Conservation (phyloP, 2,113 vertebrate genomes). For the Varanus salvator region DNA sequence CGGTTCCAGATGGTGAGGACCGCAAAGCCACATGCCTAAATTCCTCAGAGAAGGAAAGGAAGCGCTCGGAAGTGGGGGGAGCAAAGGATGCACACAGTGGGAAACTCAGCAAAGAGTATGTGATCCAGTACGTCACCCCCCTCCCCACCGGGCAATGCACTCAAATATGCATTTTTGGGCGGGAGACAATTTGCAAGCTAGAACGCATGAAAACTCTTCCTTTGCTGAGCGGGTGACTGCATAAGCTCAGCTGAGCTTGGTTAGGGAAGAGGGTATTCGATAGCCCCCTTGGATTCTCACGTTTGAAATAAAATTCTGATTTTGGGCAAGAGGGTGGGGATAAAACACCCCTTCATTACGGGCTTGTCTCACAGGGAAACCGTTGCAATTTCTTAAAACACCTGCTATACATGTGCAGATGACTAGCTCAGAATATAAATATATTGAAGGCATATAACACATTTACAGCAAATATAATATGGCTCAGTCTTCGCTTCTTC, state of each 20-base stretch:
- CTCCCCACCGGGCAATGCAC: not conserved
- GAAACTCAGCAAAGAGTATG: not conserved
- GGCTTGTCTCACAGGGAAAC: too few species aligned
- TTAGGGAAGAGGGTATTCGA: not conserved
- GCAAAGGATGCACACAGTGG: rapidly evolving
- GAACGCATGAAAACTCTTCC: not conserved
- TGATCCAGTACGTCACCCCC: not conserved
- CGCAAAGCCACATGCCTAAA: conserved; percentile 52
- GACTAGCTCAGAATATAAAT: too few species aligned
- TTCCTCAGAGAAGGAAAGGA: conserved; percentile 27
- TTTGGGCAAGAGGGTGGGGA: too few species aligned
- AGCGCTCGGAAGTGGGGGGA: not conserved
- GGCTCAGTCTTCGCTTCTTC: too few species aligned
- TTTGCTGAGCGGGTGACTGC: not conserved
- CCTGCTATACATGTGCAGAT: too few species aligned
- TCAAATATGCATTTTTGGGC: not conserved
- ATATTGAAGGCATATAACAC: too few species aligned
- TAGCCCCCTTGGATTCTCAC: too few species aligned
- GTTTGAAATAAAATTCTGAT: too few species aligned
- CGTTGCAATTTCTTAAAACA: too few species aligned
- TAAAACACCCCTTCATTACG: too few species aligned
- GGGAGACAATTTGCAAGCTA: not conserved
- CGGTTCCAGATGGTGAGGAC: conserved; percentile 50
- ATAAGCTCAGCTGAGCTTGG: not conserved
- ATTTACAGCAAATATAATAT: too few species aligned